Base-by-base conservation (phyloP, 2,888 invertebrate genomes). In the Callimorpha dominula region DNA sequence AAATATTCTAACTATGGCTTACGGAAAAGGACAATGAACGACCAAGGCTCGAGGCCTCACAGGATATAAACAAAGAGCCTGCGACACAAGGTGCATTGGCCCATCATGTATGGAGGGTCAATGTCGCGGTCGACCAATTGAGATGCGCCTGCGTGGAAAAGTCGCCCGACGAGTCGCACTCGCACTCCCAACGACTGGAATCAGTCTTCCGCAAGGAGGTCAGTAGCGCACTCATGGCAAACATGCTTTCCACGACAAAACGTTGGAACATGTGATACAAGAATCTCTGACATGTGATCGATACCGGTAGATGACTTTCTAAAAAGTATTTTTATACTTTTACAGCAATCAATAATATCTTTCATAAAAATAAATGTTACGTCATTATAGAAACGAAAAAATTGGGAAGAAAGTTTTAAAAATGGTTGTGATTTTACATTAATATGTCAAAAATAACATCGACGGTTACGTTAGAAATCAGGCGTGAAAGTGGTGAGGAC, bases 21-120 rank as follows among this genome's bases (percentile, higher is more conserved):
- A 77, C 63, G 73, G 77, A 80, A 70, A 72, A 81, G 88, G 85
- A 91, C 88, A 90, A 88, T 86, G 88, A 88, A 89, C 87, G 83
- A 83, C 83, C 81, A 81, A 89, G 88, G 80, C 84, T 84, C 81
- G 86, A 85, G 87, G 87, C 86, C 87, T 88, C 88, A 87, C 89
- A 94, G 95, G 94, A 93, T 89, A 93, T 94, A 95, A 95, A 95
- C 95, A 95, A 95, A 94, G 94, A 95, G 93, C 88, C 95, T 95
- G 92, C 93, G 92, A 94, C 93, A 93, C 87, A 86, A 92, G 87
- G 95, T 93, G 95, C 95, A 94, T 93, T 94, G 95, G 89, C 95
- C 95, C 94, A 92, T 91, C 93, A 90, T 88, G 91, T 91, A 92
- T 90, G 91, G 87, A 91, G 91, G 95, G 94, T 95, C 95, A 95